These are phyloP conservation scores for Psettodes erumei DNA, from an alignment of 2,113 vertebrate genomes.

Conservation along the genomic window DNA sequence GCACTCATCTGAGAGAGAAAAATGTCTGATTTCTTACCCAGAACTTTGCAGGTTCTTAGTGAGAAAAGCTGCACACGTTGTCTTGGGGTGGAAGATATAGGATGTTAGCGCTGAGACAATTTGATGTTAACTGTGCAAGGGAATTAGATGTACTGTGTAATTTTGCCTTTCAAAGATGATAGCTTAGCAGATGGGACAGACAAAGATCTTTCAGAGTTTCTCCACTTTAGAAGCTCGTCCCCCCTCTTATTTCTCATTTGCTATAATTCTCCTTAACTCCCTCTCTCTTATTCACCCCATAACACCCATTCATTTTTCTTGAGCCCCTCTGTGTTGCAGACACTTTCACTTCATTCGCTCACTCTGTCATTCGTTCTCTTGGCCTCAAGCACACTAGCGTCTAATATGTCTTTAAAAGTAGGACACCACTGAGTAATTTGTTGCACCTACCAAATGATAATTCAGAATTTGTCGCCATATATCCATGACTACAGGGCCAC, in stretches of 20 bases:
- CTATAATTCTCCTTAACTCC: slow-evolving; percentile 53
- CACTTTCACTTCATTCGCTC: slow-evolving; percentile 51
- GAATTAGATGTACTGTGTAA: slow-evolving; percentile 52
- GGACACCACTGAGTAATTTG: slow-evolving; percentile 77
- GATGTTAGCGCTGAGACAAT: slow-evolving; percentile 29
- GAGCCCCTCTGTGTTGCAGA: slow-evolving; percentile 44
- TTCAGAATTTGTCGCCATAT: slow-evolving; percentile 68
- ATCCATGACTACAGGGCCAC: slow-evolving; percentile 53
- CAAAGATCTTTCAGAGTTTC: slow-evolving; percentile 40
- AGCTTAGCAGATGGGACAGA: slow-evolving; percentile 37
- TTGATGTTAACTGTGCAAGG: slow-evolving; percentile 24
- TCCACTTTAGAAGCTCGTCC: slow-evolving; percentile 41
- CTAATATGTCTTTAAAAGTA: slow-evolving; percentile 80
- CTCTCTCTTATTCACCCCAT: slow-evolving; percentile 21
- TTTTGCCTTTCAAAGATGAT: slow-evolving; percentile 44
- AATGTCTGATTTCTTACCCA: slow-evolving; percentile 51
- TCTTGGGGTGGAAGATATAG: slow-evolving; percentile 20
- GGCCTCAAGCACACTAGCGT: slow-evolving; percentile 60
- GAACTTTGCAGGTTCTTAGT: slow-evolving; percentile 30
- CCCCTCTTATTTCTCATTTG: slow-evolving; percentile 52
- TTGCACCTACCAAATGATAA: slow-evolving; percentile 74
- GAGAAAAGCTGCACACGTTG: background rate
- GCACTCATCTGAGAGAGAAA: background rate
- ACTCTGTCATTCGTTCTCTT: slow-evolving; percentile 57
- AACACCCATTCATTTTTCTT: slow-evolving; percentile 49